Conservation (phyloP, 2,797 vertebrate species). For the Sarcoramphus papa region DNA sequence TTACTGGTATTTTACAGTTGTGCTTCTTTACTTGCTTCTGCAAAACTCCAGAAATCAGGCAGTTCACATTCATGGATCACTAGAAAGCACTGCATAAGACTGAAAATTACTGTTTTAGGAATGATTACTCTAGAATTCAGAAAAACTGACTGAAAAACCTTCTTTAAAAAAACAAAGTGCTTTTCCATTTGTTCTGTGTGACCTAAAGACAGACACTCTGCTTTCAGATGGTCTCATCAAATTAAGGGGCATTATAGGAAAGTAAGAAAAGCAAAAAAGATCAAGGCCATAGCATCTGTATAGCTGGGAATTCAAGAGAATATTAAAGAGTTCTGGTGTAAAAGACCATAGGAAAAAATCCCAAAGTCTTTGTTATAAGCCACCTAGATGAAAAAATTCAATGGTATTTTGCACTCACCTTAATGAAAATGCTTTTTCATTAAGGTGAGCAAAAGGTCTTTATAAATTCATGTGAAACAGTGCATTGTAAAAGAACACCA, state of each 20-base stretch:
- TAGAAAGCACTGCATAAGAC: neutral
- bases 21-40: neutral
- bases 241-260: neutral
- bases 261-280: neutral
- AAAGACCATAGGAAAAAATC: rapidly evolving
- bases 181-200: conserved; percentile 44
- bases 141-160: neutral
- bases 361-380: neutral
- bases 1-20: neutral
- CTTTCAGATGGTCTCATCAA: neutral
- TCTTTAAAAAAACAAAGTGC: neutral
- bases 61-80: neutral
- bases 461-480: neutral
- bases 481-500: neutral
- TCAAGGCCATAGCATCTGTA: neutral
- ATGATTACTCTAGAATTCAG: neutral
- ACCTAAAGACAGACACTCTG: conserved; percentile 16
- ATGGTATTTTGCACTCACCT: neutral
- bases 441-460: neutral
- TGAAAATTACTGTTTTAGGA: neutral
- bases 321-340: neutral
- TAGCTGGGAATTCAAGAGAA: neutral
- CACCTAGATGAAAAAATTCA: neutral
- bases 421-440: neutral
- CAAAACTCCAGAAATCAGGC: neutral